Percentiles rank a stretch among this genome's conserved stretches.
phyloP scores from a whole-genome alignment of 2,888 invertebrate genomes.

The Spicauda simplicius region DNA sequence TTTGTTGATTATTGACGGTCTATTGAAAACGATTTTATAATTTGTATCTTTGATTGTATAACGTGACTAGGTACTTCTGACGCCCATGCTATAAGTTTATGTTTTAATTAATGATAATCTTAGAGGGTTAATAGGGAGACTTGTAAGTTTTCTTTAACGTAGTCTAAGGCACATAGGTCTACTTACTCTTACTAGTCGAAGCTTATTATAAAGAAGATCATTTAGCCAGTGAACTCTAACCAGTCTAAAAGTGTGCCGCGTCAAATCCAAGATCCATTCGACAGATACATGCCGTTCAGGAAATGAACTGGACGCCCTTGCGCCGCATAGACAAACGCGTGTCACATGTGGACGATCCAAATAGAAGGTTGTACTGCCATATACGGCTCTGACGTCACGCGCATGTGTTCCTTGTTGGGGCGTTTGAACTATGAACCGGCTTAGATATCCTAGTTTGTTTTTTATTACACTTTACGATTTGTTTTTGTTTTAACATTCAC shows the following conservation, averaged over 20 bases:
- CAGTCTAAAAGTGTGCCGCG: conserved; percentile 13
- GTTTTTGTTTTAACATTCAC: conserved; percentile 22
- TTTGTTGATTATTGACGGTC: background rate
- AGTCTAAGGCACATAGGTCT: too few species aligned
- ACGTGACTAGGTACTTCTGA: too few species aligned
- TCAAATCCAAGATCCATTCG: conserved; percentile 36
- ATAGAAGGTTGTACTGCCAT: conserved; percentile 53
- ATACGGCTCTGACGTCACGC: conserved; percentile 37
- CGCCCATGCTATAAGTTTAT: too few species aligned
- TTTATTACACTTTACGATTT: conserved; percentile 25
- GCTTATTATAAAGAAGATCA: background rate
- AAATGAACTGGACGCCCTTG: conserved; percentile 78
- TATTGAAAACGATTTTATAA: too few species aligned
- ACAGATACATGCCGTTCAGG: conserved; percentile 65
- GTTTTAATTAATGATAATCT: too few species aligned
- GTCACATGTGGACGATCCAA: conserved; percentile 52
- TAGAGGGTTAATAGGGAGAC: too few species aligned
- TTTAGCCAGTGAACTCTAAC: conserved; percentile 3
- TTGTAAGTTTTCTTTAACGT: too few species aligned
- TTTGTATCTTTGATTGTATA: too few species aligned
- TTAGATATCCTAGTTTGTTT: conserved; percentile 17
- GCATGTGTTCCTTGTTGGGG: conserved; percentile 34
- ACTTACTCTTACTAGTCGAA: too few species aligned
- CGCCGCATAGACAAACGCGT: conserved; percentile 47
- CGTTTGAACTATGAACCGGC: conserved; percentile 33